Conservation (phyloP, 2,113 vertebrate species). For the Gopherus flavomarginatus region DNA sequence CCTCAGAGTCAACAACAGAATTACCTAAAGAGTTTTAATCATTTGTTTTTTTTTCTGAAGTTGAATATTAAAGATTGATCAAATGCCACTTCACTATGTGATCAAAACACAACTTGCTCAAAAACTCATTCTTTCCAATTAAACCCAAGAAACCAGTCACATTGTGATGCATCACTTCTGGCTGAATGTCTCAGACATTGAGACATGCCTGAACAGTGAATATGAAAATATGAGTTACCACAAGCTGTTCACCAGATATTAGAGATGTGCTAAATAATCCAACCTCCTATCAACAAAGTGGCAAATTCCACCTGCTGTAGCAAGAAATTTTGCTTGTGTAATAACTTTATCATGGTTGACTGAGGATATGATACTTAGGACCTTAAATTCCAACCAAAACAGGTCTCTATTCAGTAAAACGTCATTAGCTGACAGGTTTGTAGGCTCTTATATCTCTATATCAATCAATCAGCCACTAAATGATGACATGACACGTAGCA, state of each 20-base stretch:
- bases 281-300: neutral
- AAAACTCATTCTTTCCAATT: neutral
- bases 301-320: no score
- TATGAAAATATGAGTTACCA: neutral
- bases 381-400: neutral
- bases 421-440: neutral
- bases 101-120: neutral
- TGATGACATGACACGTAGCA: neutral
- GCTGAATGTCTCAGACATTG: neutral
- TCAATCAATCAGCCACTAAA: neutral
- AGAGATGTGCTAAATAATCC: neutral
- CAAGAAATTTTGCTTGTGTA: neutral
- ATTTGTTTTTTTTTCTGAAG: neutral
- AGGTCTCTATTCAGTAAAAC: rapidly evolving
- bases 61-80: neutral
- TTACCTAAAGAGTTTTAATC: neutral
- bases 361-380: neutral
- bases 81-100: neutral
- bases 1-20: neutral
- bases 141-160: neutral
- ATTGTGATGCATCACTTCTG: neutral
- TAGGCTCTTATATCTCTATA: neutral
- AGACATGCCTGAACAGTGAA: neutral
- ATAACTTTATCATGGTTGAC: neutral
- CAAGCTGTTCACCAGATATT: neutral